Conservation (phyloP, 2,113 vertebrate genomes). For the Eublepharis macularius region DNA sequence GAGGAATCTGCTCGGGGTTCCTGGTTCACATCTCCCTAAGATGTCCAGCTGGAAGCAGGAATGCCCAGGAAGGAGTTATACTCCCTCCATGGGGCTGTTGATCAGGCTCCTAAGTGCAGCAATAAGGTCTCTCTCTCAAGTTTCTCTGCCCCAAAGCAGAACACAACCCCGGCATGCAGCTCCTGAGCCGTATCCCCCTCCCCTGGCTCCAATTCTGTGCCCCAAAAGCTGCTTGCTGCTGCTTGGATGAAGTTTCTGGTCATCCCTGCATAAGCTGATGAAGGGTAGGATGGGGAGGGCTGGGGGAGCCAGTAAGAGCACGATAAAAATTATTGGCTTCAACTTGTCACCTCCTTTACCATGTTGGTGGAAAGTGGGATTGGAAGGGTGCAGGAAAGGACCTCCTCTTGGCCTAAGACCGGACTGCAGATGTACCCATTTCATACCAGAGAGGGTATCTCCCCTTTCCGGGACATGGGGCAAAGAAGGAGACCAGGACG, state of each 20-base stretch:
- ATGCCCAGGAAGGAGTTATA: background rate
- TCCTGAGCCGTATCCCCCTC: background rate
- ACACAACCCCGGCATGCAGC: rapidly evolving
- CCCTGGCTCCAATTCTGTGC: background rate
- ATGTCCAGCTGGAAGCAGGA: background rate
- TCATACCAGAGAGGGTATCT: no score
- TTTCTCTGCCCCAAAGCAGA: rapidly evolving
- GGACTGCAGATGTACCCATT: background rate
- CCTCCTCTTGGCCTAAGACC: background rate
- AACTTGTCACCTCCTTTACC: background rate
- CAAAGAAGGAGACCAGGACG: background rate
- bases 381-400: no score
- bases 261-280: background rate
- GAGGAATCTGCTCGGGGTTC: background rate
- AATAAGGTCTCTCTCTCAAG: background rate
- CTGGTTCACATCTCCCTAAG: background rate
- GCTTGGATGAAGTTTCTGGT: background rate
- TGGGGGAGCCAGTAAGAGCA: background rate
- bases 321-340: background rate
- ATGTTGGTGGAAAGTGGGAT: background rate
- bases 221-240: background rate
- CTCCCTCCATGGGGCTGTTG: no score
- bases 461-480: background rate
- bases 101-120: background rate
- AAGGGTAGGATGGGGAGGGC: background rate